Percentiles rank a stretch among this genome's conserved stretches.
These are phyloP conservation scores for Hypomecis atomaria DNA, from an alignment of 2,888 invertebrate species.

Conservation along the genomic window DNA sequence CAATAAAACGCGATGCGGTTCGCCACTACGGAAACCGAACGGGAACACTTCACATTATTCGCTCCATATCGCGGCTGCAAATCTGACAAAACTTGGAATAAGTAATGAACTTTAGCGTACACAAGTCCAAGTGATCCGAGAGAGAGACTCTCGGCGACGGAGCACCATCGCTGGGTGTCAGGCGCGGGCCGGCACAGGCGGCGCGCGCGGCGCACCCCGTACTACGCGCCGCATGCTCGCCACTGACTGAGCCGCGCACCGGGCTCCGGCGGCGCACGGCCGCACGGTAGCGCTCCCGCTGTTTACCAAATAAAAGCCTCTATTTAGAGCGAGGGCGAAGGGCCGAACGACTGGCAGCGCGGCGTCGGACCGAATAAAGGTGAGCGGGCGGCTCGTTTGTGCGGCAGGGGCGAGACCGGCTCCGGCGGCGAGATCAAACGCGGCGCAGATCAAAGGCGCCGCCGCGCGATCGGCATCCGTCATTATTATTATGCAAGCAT, in stretches of 20 bases:
- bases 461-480: slow-evolving; percentile 85
- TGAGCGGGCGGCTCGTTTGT: slow-evolving; percentile 81
- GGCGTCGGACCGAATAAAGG: slow-evolving; percentile 83
- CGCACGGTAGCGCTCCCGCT: slow-evolving; percentile 77
- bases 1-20: slow-evolving; percentile 25
- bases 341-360: slow-evolving; percentile 73
- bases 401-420: slow-evolving; percentile 81
- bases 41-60: slow-evolving; percentile 24
- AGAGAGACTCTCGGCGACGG: slow-evolving; percentile 46
- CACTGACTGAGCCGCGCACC: slow-evolving; percentile 53
- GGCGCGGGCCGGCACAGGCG: slow-evolving; percentile 48
- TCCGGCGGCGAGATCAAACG: slow-evolving; percentile 82
- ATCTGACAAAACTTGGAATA: slow-evolving; percentile 15
- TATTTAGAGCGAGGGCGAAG: slow-evolving; percentile 83
- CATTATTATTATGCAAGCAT: slow-evolving; percentile 86
- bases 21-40: slow-evolving; percentile 25
- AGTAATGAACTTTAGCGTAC: slow-evolving; percentile 57
- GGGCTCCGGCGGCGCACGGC: slow-evolving; percentile 19
- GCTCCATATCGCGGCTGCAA: slow-evolving; percentile 21
- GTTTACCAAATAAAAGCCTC: slow-evolving; percentile 83
- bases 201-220: slow-evolving; percentile 72
- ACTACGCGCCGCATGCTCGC: slow-evolving; percentile 66
- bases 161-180: slow-evolving; percentile 52
- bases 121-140: slow-evolving; percentile 73
- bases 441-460: slow-evolving; percentile 82